Evolutionary conservation across 2,113 vertebrate genomes (phyloP).

Genomic region (Rutilus rutilus): DNA sequence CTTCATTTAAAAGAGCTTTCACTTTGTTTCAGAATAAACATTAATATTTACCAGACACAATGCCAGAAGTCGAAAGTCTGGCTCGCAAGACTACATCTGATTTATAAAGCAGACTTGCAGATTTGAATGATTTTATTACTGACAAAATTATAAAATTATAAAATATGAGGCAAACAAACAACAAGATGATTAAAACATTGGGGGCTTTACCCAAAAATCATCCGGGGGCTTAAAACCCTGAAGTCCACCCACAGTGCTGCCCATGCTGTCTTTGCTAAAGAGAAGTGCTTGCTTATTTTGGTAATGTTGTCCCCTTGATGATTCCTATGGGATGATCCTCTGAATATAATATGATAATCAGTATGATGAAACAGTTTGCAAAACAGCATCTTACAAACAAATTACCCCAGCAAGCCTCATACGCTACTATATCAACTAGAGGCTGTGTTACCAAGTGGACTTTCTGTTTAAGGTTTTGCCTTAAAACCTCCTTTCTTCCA

Average conservation of each 20-base stretch:
- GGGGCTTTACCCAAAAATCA: not conserved
- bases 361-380: slow-evolving; percentile 1
- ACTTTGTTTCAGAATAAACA: slow-evolving; percentile 14
- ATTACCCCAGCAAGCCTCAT: not conserved
- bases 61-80: slow-evolving; percentile 23
- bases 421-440: not conserved
- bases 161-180: not conserved
- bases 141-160: not conserved
- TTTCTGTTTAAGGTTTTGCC: slow-evolving; percentile 11
- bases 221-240: not conserved
- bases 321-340: not conserved
- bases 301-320: slow-evolving; percentile 8
- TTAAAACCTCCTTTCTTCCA: not conserved
- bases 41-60: not conserved
- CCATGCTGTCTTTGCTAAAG: not conserved
- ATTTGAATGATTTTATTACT: not conserved
- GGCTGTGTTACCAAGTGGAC: not conserved
- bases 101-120: slow-evolving; percentile 1
- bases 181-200: not conserved
- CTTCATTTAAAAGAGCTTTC: slow-evolving; percentile 4
- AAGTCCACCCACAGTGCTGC: no score
- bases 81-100: not conserved
- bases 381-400: not conserved
- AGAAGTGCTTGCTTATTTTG: not conserved
- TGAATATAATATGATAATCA: slow-evolving; percentile 8